Conservation (phyloP, 2,888 invertebrate species). For the Tortricodes alternella region DNA sequence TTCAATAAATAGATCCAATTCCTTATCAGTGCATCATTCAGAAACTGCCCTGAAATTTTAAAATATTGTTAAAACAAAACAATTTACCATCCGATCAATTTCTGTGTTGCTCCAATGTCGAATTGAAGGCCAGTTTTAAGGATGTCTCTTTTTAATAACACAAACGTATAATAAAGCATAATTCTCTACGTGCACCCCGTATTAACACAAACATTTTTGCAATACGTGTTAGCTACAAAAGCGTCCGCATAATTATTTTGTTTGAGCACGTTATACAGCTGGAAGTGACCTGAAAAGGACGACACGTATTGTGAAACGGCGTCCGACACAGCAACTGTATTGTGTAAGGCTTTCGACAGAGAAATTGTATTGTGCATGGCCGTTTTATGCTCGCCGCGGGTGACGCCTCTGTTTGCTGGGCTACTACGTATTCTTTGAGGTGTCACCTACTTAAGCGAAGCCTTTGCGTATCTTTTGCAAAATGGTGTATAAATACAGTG, state of each 20-base stretch:
- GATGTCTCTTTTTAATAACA: too few species aligned
- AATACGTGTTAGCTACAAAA: neutral
- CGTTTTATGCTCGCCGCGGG: constrained; percentile 61
- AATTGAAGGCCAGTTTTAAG: too few species aligned
- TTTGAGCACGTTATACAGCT: constrained; percentile 62
- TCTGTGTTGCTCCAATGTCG: too few species aligned
- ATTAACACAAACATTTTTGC: neutral
- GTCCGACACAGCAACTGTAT: constrained; percentile 45
- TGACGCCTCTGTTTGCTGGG: constrained; percentile 55
- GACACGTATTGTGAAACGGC: constrained; percentile 64
- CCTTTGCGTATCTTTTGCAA: constrained; percentile 38
- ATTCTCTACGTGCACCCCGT: neutral
- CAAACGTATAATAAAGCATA: neutral
- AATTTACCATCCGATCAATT: too few species aligned
- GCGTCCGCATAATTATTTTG: constrained; percentile 54
- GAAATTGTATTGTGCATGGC: constrained; percentile 67
- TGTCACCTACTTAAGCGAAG: constrained; percentile 57
- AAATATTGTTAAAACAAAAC: too few species aligned
- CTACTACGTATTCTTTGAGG: constrained; percentile 59
- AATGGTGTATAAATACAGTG: constrained; percentile 44
- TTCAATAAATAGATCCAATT: too few species aligned
- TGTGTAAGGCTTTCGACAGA: constrained; percentile 39
- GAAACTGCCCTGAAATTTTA: too few species aligned
- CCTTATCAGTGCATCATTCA: too few species aligned
- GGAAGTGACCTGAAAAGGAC: constrained; percentile 77